phyloP scores from a whole-genome alignment of 2,797 vertebrate species.

The Dromococcyx pavoninus region DNA sequence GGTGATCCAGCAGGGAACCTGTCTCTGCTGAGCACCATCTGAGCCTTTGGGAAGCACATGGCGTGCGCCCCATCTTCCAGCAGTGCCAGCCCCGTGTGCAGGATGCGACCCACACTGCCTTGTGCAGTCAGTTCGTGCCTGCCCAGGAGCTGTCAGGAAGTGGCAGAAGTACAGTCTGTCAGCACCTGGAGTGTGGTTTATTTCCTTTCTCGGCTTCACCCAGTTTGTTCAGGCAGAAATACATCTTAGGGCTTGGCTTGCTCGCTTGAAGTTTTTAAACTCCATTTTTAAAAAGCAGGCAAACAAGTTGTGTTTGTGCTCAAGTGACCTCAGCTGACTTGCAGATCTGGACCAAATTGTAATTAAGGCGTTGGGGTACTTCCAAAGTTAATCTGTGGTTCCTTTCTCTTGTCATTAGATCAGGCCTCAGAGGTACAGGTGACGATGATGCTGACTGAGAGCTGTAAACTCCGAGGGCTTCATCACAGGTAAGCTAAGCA shows the following conservation, averaged over 20 bases:
- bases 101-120: background rate
- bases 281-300: background rate
- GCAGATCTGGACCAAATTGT: background rate
- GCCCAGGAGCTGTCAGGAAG: slow-evolving; percentile 23
- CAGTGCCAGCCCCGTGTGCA: background rate
- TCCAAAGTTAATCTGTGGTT: background rate
- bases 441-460: slow-evolving; percentile 99
- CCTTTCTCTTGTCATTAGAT: slow-evolving; percentile 77
- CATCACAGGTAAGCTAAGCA: slow-evolving; percentile 90
- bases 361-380: background rate
- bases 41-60: accelerated
- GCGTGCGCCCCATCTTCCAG: background rate
- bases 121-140: background rate
- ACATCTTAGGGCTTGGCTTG: slow-evolving; percentile 1
- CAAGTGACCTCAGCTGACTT: background rate
- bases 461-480: slow-evolving; percentile 96
- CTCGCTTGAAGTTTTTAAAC: background rate
- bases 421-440: slow-evolving; percentile 97
- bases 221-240: background rate
- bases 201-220: slow-evolving; percentile 1
- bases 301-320: slow-evolving; percentile 1
- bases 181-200: background rate
- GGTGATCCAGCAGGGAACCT: background rate
- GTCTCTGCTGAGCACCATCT: background rate
- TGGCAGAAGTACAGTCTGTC: background rate